These are phyloP conservation scores for Panopea generosa DNA, from an alignment of 2,888 invertebrate genomes.

Conservation along the genomic window DNA sequence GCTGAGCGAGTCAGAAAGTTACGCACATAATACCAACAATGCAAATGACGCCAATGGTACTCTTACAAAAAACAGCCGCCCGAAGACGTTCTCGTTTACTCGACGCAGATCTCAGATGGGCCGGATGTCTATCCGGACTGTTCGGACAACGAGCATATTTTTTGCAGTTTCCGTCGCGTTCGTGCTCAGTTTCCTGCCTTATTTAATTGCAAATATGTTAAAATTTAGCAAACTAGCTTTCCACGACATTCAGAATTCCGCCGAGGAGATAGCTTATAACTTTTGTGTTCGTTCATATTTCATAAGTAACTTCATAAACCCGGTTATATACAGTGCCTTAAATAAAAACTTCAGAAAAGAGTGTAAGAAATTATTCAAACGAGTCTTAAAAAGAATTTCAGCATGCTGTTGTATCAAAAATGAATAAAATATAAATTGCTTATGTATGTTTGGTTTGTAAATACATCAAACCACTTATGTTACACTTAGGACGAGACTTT, in stretches of 20 bases:
- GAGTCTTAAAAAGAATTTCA: conserved; percentile 11
- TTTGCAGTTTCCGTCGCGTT: conserved; percentile 73
- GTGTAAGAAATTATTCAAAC: conserved; percentile 61
- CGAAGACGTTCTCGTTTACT: conserved; percentile 1
- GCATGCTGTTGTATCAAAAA: too few species aligned
- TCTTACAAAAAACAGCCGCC: not conserved
- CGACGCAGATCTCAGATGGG: conserved; percentile 49
- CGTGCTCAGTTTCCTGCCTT: conserved; percentile 74
- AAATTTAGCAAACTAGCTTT: conserved; percentile 71
- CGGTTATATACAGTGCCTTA: conserved; percentile 74
- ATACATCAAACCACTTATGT: too few species aligned
- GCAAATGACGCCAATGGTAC: not conserved
- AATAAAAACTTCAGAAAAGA: conserved; percentile 69
- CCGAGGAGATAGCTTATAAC: conserved; percentile 71
- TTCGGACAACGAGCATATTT: conserved; percentile 75
- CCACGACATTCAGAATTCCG: conserved; percentile 52
- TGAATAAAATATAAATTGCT: too few species aligned
- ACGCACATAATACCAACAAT: conserved; percentile 11
- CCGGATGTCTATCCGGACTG: conserved; percentile 62
- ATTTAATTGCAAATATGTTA: conserved; percentile 70
- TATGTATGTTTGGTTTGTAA: too few species aligned
- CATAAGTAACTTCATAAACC: conserved; percentile 74
- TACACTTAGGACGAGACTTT: too few species aligned
- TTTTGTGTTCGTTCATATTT: conserved; percentile 76
- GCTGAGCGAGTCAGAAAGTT: conserved; percentile 22